A percentile compares a stretch with the other conserved stretches of the same genome.
These are phyloP conservation scores for Rhynchophorus ferrugineus DNA, from an alignment of 1,140 invertebrate species.

Conservation along the genomic window DNA sequence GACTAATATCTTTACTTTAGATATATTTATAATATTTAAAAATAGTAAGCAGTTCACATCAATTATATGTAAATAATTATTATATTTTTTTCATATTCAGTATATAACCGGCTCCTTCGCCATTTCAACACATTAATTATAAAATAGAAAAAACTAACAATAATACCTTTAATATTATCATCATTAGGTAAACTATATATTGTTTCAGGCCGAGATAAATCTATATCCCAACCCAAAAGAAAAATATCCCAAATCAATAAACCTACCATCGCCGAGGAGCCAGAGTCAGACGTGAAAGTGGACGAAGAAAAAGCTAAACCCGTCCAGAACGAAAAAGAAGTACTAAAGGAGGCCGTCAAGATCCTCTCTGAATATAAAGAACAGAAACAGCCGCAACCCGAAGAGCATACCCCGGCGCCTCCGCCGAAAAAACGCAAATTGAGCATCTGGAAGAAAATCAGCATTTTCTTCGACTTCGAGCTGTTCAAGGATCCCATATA, in stretches of 20 bases:
- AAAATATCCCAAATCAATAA: constrained; percentile 27
- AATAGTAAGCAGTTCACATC: no score
- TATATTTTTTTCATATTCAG: no score
- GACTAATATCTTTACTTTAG: no score
- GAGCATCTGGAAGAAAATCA: constrained; percentile 32
- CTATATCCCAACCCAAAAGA: constrained; percentile 11
- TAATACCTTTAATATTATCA: no score
- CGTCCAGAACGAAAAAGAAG: constrained; percentile 27
- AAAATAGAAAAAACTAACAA: no score
- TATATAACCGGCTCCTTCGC: no score
- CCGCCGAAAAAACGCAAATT: constrained; percentile 11
- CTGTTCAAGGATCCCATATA: constrained; percentile 50
- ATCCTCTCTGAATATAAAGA: constrained; percentile 27
- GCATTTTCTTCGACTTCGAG: constrained; percentile 47
- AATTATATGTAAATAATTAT: no score
- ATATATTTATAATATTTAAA: no score
- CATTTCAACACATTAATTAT: no score
- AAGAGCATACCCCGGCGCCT: constrained; percentile 7
- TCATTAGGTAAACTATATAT: no score
- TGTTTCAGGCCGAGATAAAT: constrained; percentile 13
- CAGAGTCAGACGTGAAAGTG: constrained; percentile 41
- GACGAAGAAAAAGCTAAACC: not conserved
- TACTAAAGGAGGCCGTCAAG: constrained; percentile 30
- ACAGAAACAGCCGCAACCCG: constrained; percentile 11
- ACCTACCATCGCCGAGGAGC: constrained; percentile 43